Base-by-base conservation (phyloP, 23 tunicate species). In the Phallusia fumigata region DNA sequence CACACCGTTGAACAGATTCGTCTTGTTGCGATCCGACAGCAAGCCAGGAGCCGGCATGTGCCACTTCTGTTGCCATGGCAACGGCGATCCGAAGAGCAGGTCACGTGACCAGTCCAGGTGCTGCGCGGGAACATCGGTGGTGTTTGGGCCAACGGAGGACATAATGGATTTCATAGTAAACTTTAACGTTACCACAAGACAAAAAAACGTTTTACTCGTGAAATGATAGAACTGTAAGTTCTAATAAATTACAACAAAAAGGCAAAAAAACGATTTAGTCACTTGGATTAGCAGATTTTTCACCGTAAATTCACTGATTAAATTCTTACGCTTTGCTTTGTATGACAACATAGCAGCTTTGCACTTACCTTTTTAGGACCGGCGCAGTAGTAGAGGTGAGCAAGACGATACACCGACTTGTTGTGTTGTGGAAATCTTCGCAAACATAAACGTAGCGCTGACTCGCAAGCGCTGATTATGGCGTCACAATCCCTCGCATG, bases 1-100 rank as follows among this genome's bases (percentile, higher is more conserved):
- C 3, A 97, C 96, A n/a, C 99, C 99, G 79, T 88, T 93, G 86
- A 97, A 97, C n/a, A 97, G 78, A 76, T 97, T 97, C 50, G 97
- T 92, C 76, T 93, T 89, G 83, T 90, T 97, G 28, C 99, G 90
- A 36, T 97, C 99, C 33, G 88, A 49, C 64, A 97, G 80, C 76
- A 97, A 72, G 30, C 95, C 94, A 13, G 89, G 91, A 6, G 85
- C 84, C 44, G 98, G 98, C 97, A 88, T 92, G 87, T 88, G 89
- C 31, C 85, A 53, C 31, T 45, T 19, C 73, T 83, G 87, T 78
- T 89, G 94, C 97, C 92, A 87, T 36, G 79, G 75, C 49, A 86
- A 51, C 85, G 53, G 40, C 84, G 84, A 30, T 80, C 76, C 86
- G 86, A 64, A 28, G 85, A 32, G 51, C 64, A 87, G 73, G 64